Percentiles rank a stretch among this genome's conserved stretches.
phyloP scores from a whole-genome alignment of 2,888 invertebrate species.

The Morpho helenor region DNA sequence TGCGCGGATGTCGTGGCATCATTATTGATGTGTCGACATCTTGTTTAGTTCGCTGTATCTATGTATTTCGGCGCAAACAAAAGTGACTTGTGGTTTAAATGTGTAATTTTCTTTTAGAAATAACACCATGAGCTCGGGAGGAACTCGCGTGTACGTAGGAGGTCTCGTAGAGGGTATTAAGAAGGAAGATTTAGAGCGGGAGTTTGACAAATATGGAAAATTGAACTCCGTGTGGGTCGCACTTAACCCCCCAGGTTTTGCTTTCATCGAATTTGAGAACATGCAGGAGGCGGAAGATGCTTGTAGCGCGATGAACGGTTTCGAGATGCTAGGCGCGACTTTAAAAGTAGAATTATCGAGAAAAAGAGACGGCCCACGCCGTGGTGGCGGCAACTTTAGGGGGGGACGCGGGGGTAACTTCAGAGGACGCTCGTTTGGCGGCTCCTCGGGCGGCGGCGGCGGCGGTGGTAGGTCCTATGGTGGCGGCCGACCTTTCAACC shows the following conservation, averaged over 20 bases:
- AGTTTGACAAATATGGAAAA: conserved; percentile 95
- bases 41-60: conserved; percentile 73
- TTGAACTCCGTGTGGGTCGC: conserved; percentile 96
- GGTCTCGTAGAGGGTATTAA: conserved; percentile 93
- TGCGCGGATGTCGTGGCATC: conserved; percentile 65
- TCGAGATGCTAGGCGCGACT: conserved; percentile 92
- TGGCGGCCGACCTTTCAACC: conserved; percentile 54
- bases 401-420: conserved; percentile 73
- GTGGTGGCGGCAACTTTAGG: conserved; percentile 80
- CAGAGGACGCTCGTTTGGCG: conserved; percentile 67
- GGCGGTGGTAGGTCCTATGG: conserved; percentile 48
- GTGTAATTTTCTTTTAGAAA: conserved; percentile 34
- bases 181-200: conserved; percentile 94
- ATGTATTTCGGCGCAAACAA: conserved; percentile 41
- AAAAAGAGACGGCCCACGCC: conserved; percentile 85
- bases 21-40: conserved; percentile 64
- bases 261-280: conserved; percentile 95
- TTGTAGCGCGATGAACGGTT: conserved; percentile 92
- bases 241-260: conserved; percentile 96
- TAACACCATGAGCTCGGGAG: conserved; percentile 63
- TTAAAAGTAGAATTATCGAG: conserved; percentile 93
- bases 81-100: conserved; percentile 12
- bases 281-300: conserved; percentile 94
- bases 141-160: conserved; percentile 93
- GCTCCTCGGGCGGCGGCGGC: conserved; percentile 58